phyloP scores from a whole-genome alignment of 2,113 vertebrate genomes.

The Serinus canaria region DNA sequence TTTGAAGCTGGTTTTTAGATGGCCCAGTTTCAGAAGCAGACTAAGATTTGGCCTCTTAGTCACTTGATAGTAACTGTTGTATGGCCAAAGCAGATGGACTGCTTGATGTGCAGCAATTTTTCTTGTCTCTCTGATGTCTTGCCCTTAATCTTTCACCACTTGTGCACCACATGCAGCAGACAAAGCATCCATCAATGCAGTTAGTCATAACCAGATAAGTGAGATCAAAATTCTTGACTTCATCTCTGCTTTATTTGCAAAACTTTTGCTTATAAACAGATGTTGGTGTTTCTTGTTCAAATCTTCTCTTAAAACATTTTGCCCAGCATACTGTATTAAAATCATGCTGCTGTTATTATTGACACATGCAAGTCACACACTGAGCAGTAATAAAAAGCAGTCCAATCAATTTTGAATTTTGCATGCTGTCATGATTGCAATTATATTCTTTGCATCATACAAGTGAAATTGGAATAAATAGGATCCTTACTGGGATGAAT shows the following conservation, averaged over 20 bases:
- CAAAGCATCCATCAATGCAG: background rate
- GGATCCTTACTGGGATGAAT: conserved; percentile 9
- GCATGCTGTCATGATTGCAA: background rate
- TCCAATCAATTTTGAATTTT: background rate
- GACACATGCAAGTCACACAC: conserved; percentile 8
- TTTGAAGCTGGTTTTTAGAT: conserved; percentile 5
- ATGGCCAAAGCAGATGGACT: conserved; percentile 26
- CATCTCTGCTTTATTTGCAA: background rate
- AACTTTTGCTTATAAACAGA: conserved; percentile 4
- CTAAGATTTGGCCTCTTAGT: background rate
- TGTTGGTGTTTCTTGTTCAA: background rate
- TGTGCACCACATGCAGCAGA: background rate
- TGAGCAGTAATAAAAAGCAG: conserved; percentile 56
- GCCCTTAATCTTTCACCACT: conserved; percentile 39
- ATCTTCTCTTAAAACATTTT: conserved; percentile 18
- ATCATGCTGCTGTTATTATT: conserved; percentile 12
- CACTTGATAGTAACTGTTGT: conserved; percentile 16
- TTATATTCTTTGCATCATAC: background rate
- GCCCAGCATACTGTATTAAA: background rate
- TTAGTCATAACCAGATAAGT: conserved; percentile 31
- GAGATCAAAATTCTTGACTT: conserved; percentile 10
- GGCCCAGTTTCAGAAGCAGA: background rate
- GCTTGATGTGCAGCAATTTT: background rate
- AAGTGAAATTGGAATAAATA: conserved; percentile 16
- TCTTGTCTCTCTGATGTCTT: conserved; percentile 32